These are phyloP conservation scores for Oreortyx pictus DNA, from an alignment of 2,797 vertebrate genomes.

Conservation along the genomic window DNA sequence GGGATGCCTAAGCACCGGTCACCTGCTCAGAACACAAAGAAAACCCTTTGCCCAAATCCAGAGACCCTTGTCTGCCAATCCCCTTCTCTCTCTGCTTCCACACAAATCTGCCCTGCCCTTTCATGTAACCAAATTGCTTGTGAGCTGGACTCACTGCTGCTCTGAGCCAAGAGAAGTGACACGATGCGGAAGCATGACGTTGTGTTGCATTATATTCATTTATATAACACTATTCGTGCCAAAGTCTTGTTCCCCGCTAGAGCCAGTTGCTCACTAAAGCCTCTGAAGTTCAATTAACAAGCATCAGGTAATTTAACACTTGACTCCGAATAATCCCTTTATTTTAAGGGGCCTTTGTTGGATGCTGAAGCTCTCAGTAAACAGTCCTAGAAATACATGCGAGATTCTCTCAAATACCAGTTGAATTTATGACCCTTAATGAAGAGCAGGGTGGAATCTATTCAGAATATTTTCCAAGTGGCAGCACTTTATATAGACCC, in stretches of 20 bases:
- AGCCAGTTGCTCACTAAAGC: constrained; percentile 71
- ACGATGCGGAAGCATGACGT: constrained; percentile 19
- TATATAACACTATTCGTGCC: constrained; percentile 65
- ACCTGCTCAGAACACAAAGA: background rate
- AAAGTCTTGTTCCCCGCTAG: constrained; percentile 42
- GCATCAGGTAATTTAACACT: constrained; percentile 75
- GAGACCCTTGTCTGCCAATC: background rate
- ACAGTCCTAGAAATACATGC: constrained; percentile 63
- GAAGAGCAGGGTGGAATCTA: constrained; percentile 70
- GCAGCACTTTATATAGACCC: constrained; percentile 75
- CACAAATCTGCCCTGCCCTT: background rate
- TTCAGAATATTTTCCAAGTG: constrained; percentile 76
- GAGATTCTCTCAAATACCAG: constrained; percentile 74
- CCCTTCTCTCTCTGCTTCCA: background rate
- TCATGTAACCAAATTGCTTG: background rate
- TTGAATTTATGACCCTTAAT: constrained; percentile 73
- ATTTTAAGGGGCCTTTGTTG: constrained; percentile 70
- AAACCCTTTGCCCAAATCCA: background rate
- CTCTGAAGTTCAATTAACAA: constrained; percentile 76
- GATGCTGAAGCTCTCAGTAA: constrained; percentile 63
- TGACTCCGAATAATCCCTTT: constrained; percentile 74
- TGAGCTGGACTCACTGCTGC: background rate
- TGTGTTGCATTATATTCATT: constrained; percentile 57
- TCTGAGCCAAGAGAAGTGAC: constrained; percentile 6
- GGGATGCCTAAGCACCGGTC: background rate